Evolutionary conservation across 2,888 invertebrate genomes (phyloP).

Genomic region (Clunio marinus): DNA sequence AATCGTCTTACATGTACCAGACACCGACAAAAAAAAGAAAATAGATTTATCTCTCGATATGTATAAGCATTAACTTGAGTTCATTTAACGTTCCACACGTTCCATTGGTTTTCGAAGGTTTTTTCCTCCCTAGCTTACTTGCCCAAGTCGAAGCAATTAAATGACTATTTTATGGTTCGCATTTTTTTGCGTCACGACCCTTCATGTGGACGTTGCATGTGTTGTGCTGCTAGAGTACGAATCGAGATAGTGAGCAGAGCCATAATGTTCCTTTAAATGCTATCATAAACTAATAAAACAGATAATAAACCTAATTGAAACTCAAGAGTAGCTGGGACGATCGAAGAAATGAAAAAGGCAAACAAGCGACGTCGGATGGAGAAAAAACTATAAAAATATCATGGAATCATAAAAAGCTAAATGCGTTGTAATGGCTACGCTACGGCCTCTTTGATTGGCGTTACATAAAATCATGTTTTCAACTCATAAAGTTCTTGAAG

Average conservation of each 20-base stretch:
- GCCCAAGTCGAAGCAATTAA: conserved; percentile 33
- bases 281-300: conserved; percentile 36
- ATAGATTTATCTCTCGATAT: too few relatives aligned
- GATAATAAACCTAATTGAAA: conserved; percentile 39
- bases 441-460: conserved; percentile 22
- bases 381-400: conserved; percentile 32
- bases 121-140: too few relatives aligned
- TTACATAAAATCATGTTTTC: conserved; percentile 28
- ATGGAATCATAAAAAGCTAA: conserved; percentile 30
- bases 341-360: neutral
- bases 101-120: too few relatives aligned
- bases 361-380: neutral
- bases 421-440: neutral
- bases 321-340: neutral
- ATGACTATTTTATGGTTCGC: conserved; percentile 26
- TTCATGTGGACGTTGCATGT: too few relatives aligned
- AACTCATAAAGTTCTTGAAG: conserved; percentile 19
- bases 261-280: conserved; percentile 20
- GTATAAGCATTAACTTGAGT: too few relatives aligned
- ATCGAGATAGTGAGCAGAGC: neutral
- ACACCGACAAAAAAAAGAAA: too few relatives aligned
- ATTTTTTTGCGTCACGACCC: neutral
- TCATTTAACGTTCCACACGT: too few relatives aligned
- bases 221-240: too few relatives aligned
- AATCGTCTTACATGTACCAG: too few relatives aligned